These are phyloP conservation scores for Drosophila kepulauana DNA, from an alignment of 1,140 invertebrate genomes.

Conservation along the genomic window DNA sequence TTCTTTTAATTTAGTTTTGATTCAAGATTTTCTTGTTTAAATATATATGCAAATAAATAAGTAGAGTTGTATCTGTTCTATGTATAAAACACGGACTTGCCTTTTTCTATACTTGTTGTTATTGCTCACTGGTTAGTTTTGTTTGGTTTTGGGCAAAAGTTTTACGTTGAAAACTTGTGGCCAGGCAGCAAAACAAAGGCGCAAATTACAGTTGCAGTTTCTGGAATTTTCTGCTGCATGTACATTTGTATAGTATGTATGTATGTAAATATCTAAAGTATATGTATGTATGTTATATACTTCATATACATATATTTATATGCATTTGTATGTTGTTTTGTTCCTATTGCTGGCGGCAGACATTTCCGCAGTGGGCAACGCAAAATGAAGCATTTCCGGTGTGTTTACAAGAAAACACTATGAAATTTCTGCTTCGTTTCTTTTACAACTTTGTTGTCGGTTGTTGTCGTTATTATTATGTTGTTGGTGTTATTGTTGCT, in stretches of 20 bases:
- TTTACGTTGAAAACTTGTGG: slow-evolving; percentile 63
- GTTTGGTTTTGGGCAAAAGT: slow-evolving; percentile 66
- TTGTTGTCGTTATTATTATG: slow-evolving; percentile 42
- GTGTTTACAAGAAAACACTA: slow-evolving; percentile 60
- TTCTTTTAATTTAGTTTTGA: slow-evolving; percentile 80
- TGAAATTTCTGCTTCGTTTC: slow-evolving; percentile 52
- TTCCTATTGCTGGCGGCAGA: slow-evolving; percentile 49
- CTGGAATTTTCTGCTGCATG: slow-evolving; percentile 48
- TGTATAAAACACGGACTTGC: slow-evolving; percentile 7
- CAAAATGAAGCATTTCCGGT: slow-evolving; percentile 80
- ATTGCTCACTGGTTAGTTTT: slow-evolving; percentile 45
- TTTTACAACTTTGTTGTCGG: slow-evolving; percentile 40
- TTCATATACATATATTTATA: not conserved
- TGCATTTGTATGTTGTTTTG: slow-evolving; percentile 36
- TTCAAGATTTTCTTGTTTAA: slow-evolving; percentile 55
- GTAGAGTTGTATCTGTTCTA: slow-evolving; percentile 25
- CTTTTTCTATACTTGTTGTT: slow-evolving; percentile 29
- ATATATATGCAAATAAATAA: slow-evolving; percentile 13
- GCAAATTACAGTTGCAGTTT: slow-evolving; percentile 75
- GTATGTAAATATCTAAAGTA: slow-evolving; percentile 5
- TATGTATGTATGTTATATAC: slow-evolving; percentile 1
- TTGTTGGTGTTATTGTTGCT: slow-evolving; percentile 59
- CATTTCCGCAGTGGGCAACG: slow-evolving; percentile 68
- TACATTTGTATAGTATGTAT: slow-evolving; percentile 23
- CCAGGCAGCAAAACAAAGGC: slow-evolving; percentile 74